Conservation (phyloP, 2,113 vertebrate species). For the Phalacrocorax brasilianus region DNA sequence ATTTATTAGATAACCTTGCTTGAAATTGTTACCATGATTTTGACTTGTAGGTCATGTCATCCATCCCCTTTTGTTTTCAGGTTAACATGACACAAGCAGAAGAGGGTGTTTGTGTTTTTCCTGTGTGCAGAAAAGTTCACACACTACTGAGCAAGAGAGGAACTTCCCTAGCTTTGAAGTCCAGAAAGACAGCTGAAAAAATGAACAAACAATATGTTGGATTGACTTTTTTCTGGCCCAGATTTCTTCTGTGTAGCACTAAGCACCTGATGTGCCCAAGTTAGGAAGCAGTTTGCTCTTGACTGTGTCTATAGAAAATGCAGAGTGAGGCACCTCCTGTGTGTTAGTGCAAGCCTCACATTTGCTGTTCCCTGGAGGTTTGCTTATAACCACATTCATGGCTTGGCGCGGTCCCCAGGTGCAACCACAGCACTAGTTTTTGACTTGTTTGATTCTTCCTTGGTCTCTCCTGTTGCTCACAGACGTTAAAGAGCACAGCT, state of each 20-base stretch:
- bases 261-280: background rate
- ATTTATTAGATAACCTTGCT: background rate
- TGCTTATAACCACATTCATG: background rate
- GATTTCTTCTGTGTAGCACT: background rate
- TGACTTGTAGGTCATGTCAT: background rate
- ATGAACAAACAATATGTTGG: background rate
- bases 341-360: background rate
- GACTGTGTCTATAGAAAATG: background rate
- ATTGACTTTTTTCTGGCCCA: background rate
- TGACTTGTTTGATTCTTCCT: background rate
- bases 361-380: background rate
- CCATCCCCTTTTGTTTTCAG: background rate
- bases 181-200: background rate
- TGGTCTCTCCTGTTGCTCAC: background rate
- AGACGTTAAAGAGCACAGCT: background rate
- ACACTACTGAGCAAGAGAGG: background rate
- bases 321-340: background rate
- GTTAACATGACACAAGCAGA: background rate
- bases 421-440: background rate
- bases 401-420: fast-evolving
- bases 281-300: background rate
- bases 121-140: background rate
- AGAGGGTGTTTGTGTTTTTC: background rate
- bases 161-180: background rate
- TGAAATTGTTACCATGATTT: background rate